Conservation (phyloP, 2,113 vertebrate species). For the Isichthys henryi region DNA sequence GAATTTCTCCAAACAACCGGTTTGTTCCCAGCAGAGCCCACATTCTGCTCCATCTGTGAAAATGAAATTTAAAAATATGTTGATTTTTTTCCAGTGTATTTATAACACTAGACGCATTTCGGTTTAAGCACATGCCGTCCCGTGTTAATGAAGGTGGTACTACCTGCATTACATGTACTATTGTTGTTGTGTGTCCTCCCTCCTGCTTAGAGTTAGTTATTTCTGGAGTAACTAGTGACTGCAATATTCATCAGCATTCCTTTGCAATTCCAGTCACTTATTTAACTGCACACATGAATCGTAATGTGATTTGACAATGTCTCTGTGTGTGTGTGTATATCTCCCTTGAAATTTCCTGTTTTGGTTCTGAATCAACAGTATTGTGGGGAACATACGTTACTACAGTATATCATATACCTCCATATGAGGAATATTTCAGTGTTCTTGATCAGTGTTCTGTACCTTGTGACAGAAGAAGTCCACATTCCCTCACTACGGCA, state of each 20-base stretch:
- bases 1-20: background rate
- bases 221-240: background rate
- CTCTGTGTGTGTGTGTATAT: background rate
- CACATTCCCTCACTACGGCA: background rate
- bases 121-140: background rate
- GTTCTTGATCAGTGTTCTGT: background rate
- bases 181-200: background rate
- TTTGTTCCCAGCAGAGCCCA: background rate
- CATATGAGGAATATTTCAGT: background rate
- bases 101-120: background rate
- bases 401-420: background rate
- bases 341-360: background rate
- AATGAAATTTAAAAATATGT: background rate
- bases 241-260: background rate
- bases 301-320: background rate
- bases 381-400: background rate
- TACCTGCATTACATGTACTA: background rate
- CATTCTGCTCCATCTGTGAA: background rate
- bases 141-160: background rate
- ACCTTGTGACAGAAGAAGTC: background rate
- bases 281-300: background rate
- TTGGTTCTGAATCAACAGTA: background rate
- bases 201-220: background rate
- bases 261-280: background rate
- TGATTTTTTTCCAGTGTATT: background rate